Evolutionary conservation across 2,113 vertebrate species (phyloP).

Genomic region (Macrotus californicus): DNA sequence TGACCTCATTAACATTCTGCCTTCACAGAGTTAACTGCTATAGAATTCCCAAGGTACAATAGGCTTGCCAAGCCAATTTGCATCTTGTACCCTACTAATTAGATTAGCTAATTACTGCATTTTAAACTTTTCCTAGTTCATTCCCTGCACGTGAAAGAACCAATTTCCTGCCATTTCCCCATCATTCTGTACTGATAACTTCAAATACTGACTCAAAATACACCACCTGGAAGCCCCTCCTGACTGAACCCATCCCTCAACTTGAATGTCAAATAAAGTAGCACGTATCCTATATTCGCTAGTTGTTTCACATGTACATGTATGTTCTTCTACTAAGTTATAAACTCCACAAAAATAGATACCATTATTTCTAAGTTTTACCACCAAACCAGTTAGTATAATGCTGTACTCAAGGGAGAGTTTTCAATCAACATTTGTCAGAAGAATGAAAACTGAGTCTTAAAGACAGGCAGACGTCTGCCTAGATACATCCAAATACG

Average conservation of each 20-base stretch:
- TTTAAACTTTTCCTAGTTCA: conserved; percentile 53
- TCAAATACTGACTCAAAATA: conserved; percentile 4
- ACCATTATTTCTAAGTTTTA: conserved; percentile 6
- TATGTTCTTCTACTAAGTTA: background rate
- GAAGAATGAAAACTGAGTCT: conserved; percentile 10
- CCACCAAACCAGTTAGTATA: background rate
- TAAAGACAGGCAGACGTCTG: background rate
- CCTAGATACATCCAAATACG: background rate
- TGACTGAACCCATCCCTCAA: background rate
- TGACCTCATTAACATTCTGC: conserved; percentile 56
- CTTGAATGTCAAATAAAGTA: background rate
- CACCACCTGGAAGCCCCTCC: conserved; percentile 13
- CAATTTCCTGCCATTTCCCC: background rate
- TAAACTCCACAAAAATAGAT: conserved; percentile 2
- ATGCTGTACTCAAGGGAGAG: background rate
- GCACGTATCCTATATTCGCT: background rate
- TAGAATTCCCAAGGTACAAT: conserved; percentile 42
- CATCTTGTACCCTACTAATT: conserved; percentile 48
- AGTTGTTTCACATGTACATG: background rate
- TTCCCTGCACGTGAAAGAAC: conserved; percentile 2
- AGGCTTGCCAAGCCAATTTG: conserved; percentile 45
- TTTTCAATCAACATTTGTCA: background rate
- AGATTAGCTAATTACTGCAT: conserved; percentile 54
- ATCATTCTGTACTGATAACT: background rate
- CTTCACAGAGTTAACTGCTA: conserved; percentile 32